These are phyloP conservation scores for Heteropelma amictum DNA, from an alignment of 2,888 invertebrate genomes.

Conservation along the genomic window DNA sequence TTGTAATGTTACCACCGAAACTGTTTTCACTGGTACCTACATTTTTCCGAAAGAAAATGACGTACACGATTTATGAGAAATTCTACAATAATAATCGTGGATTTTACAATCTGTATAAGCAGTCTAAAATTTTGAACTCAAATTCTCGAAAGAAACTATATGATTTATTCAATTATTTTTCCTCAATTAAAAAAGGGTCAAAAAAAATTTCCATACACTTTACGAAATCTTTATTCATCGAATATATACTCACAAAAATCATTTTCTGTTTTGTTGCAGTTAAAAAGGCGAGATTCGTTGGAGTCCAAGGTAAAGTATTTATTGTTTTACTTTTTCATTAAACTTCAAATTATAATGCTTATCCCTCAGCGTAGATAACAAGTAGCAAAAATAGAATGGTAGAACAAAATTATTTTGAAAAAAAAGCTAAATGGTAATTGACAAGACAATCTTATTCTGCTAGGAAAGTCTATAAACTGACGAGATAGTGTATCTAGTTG, in stretches of 20 bases:
- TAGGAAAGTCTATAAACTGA: constrained; percentile 38
- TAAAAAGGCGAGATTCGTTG: constrained; percentile 92
- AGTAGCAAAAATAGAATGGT: constrained; percentile 10
- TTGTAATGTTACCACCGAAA: too few relatives aligned
- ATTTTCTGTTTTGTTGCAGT: constrained; percentile 85
- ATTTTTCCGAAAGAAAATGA: too few relatives aligned
- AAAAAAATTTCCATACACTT: neutral
- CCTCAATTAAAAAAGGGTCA: too few relatives aligned
- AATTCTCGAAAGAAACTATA: too few relatives aligned
- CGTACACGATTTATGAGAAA: too few relatives aligned
- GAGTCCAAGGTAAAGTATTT: constrained; percentile 84
- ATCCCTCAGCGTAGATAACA: constrained; percentile 1
- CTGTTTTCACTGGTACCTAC: too few relatives aligned
- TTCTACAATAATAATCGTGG: too few relatives aligned
- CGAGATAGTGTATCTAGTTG: constrained; percentile 27
- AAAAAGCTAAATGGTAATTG: neutral
- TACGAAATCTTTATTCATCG: neutral
- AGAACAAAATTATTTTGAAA: constrained; percentile 13
- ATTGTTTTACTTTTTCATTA: neutral
- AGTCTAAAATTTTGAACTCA: too few relatives aligned
- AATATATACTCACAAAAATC: neutral
- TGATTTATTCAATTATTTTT: too few relatives aligned
- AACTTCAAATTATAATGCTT: constrained; percentile 17
- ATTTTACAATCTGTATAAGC: too few relatives aligned
- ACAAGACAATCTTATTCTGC: constrained; percentile 21